phyloP scores from a whole-genome alignment of 2,888 invertebrate genomes.

The Conops quadrifasciatus region DNA sequence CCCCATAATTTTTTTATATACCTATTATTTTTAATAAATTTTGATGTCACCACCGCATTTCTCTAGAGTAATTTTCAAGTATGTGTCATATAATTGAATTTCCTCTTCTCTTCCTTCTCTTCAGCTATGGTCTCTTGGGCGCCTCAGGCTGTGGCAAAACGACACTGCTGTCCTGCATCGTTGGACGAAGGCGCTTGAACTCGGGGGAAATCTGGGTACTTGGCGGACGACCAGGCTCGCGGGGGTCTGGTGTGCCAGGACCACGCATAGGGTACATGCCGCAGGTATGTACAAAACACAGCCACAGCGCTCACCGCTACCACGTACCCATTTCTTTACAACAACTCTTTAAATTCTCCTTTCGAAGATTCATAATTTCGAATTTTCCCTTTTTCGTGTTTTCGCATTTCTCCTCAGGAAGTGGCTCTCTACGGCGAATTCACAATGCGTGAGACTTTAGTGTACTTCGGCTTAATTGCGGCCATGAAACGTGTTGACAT shows the following conservation, averaged over 20 bases:
- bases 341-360: no score
- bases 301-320: neutral
- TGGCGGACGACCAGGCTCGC: conserved; percentile 82
- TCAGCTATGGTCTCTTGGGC: conserved; percentile 85
- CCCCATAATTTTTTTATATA: no score
- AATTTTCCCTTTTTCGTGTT: conserved; percentile 12
- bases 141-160: conserved; percentile 94
- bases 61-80: neutral
- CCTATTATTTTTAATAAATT: no score
- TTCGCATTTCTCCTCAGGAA: conserved; percentile 67
- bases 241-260: conserved; percentile 86
- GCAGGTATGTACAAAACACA: conserved; percentile 68
- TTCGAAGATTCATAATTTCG: no score
- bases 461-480: conserved; percentile 85
- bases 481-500: conserved; percentile 76
- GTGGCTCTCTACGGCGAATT: conserved; percentile 80
- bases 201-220: conserved; percentile 86
- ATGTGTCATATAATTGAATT: neutral
- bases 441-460: conserved; percentile 81
- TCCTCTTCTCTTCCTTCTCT: neutral
- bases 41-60: no score
- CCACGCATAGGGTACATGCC: conserved; percentile 92
- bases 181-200: conserved; percentile 81
- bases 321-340: neutral
- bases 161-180: conserved; percentile 84